phyloP scores from a whole-genome alignment of 2,888 invertebrate genomes.

The Ramazzottius varieornatus region DNA sequence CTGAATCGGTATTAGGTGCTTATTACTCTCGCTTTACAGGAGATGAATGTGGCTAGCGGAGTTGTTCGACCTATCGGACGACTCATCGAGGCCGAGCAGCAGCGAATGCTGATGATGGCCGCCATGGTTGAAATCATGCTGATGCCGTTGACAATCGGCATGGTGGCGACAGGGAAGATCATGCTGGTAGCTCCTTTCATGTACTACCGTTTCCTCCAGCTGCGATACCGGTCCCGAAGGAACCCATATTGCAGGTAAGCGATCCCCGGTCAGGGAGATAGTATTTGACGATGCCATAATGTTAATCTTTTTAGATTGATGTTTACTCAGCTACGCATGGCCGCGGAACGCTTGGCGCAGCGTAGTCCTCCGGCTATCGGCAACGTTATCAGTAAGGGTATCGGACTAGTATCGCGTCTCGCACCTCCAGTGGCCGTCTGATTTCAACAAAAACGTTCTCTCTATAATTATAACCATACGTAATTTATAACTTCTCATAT shows the following conservation, averaged over 20 bases:
- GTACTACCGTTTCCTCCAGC: conserved; percentile 22
- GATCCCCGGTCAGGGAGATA: no score
- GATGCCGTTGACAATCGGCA: not conserved
- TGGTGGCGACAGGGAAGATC: conserved; percentile 18
- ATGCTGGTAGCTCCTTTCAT: conserved; percentile 20
- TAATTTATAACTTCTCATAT: no score
- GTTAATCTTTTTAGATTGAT: no score
- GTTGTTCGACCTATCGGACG: not conserved
- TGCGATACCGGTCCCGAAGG: conserved; percentile 21
- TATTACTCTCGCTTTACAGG: no score
- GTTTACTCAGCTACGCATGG: not conserved
- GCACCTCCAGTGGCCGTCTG: not conserved
- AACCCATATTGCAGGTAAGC: conserved; percentile 23
- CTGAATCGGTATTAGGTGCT: no score
- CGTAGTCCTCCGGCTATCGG: not conserved
- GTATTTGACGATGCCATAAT: no score
- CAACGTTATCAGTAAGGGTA: not conserved
- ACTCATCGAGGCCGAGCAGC: not conserved
- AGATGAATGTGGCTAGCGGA: not conserved
- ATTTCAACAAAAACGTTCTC: no score
- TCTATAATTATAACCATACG: no score
- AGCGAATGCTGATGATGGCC: not conserved
- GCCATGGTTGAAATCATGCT: not conserved
- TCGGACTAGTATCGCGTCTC: not conserved
- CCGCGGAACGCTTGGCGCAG: not conserved